These are phyloP conservation scores for Ophion costatus DNA, from an alignment of 2,888 invertebrate species.

Conservation along the genomic window DNA sequence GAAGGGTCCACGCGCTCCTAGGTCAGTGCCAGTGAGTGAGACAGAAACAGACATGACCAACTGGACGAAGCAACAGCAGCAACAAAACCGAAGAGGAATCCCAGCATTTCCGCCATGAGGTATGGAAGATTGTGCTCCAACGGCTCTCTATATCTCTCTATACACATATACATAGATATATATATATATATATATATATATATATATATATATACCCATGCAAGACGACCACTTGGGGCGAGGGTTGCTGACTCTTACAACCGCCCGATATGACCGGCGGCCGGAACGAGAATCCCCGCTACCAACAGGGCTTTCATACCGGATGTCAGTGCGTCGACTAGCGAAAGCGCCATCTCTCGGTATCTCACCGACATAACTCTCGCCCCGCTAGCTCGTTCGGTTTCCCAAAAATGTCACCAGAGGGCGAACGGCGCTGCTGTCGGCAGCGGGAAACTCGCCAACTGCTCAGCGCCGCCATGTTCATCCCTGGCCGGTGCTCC, in stretches of 20 bases:
- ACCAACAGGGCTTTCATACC: constrained; percentile 50
- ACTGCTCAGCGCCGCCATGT: constrained; percentile 47
- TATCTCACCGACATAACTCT: constrained; percentile 68
- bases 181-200: not conserved
- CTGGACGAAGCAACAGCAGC: constrained; percentile 44
- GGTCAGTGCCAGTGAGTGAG: constrained; percentile 77
- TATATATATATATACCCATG: not conserved
- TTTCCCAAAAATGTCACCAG: constrained; percentile 76
- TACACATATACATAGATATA: not conserved
- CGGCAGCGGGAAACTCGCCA: constrained; percentile 65
- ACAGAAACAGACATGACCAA: constrained; percentile 53
- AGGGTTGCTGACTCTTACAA: constrained; percentile 54
- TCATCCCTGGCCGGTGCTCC: not conserved
- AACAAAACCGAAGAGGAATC: constrained; percentile 55
- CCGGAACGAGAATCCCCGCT: constrained; percentile 47
- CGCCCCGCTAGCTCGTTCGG: constrained; percentile 63
- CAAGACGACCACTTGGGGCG: constrained; percentile 6
- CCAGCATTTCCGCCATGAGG: constrained; percentile 64
- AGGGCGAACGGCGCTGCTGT: constrained; percentile 71
- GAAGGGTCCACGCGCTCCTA: constrained; percentile 76
- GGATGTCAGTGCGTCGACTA: constrained; percentile 63
- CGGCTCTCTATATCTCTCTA: not conserved
- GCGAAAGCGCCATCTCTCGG: constrained; percentile 78
- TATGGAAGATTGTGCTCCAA: constrained; percentile 58
- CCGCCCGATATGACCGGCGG: constrained; percentile 64